Base-by-base conservation (phyloP, 1,140 invertebrate genomes). In the Hycleus phaleratus region DNA sequence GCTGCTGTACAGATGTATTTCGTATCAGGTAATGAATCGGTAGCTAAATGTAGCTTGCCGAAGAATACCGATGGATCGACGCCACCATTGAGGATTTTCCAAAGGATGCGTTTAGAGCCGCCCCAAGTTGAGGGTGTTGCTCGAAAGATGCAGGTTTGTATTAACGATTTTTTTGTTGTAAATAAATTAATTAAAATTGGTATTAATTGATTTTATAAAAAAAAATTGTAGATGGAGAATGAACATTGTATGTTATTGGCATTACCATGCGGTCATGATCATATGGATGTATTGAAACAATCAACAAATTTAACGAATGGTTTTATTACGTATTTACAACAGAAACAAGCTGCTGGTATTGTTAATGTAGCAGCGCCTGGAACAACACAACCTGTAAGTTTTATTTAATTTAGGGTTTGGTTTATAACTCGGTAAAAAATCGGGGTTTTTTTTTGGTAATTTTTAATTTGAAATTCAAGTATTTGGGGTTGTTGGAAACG, bases 1-100 rank as follows among this genome's bases (percentile, higher is more conserved):
- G 93, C 94, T 3, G 90, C 90, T 18, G 95, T 98, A 7, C 94
- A 98, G 77, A 97, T 98, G 94, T 94, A 97, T 75, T 95, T 94
- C 75, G 91, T 98, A 26, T 91, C 91, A 64, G 96, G 96, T 10
- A 97, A 93, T 80, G 86, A 86, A 1, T 81, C 82, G 63, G 88
- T 96, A 48, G 91, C 92, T 0, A 81, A 84, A 38, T 85, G 85
- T 54, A 91, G 92, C 62, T 75, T 95, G 64, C 90, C 90, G 4
- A 83, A 84, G 47, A 83, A 88, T 70, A 81, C 82, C 26, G 90
- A 93, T 69, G 85, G 85, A 44, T 85, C 85, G n/a, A 86, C 89
- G 11, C 84, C 88, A 56, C 85, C 90, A 38, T 73, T 98, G 26
- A 82, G 93, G 56, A 97, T 98, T 65, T 91, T 93, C 0, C 95